phyloP scores from a whole-genome alignment of 2,797 vertebrate species.

The Hoplostethus mediterraneus region DNA sequence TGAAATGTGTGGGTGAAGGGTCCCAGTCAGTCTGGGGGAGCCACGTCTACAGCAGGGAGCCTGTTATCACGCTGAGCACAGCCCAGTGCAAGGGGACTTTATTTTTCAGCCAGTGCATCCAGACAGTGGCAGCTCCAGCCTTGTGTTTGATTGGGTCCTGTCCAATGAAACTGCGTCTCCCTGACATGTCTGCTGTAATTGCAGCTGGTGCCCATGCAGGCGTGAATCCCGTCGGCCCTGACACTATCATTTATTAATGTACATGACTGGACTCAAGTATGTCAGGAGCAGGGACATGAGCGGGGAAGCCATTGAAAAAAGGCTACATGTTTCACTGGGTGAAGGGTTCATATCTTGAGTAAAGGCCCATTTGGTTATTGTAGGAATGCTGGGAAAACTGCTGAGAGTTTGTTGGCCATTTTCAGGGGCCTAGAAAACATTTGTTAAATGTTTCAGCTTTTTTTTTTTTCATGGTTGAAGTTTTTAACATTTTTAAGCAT shows the following conservation, averaged over 20 bases:
- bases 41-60: slow-evolving; percentile 25
- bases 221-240: slow-evolving; percentile 69
- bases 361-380: slow-evolving; percentile 7
- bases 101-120: slow-evolving; percentile 58
- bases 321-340: slow-evolving; percentile 32
- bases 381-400: slow-evolving; percentile 16
- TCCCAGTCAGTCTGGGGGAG: slow-evolving; percentile 45
- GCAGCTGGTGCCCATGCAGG: slow-evolving; percentile 69
- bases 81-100: slow-evolving; percentile 43
- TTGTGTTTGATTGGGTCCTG: slow-evolving; percentile 63
- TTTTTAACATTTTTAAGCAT: not conserved
- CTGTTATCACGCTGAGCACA: slow-evolving; percentile 61
- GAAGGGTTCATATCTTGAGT: slow-evolving; percentile 25
- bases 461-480: not conserved
- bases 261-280: slow-evolving; percentile 56
- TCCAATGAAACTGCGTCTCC: slow-evolving; percentile 51
- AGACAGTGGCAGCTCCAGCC: slow-evolving; percentile 49
- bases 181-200: slow-evolving; percentile 65
- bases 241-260: slow-evolving; percentile 78
- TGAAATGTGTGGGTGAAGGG: slow-evolving; percentile 23
- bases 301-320: slow-evolving; percentile 24
- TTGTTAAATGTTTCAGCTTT: not conserved
- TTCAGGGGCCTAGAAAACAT: not conserved
- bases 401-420: not conserved
- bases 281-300: slow-evolving; percentile 56